These are phyloP conservation scores for Falco punctatus DNA, from an alignment of 2,113 vertebrate genomes.

Conservation along the genomic window DNA sequence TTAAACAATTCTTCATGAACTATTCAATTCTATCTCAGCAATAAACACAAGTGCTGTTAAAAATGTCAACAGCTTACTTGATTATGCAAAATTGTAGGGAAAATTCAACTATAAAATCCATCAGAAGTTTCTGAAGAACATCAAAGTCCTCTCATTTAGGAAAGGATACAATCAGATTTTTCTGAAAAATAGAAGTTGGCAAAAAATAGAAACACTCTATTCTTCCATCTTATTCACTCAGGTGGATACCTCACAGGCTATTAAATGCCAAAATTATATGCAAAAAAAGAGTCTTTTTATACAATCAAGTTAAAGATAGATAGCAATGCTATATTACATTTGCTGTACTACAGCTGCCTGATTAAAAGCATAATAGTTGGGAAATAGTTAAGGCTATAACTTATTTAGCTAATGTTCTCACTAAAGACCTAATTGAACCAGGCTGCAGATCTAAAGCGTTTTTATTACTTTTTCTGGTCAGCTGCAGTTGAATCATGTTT, in stretches of 20 bases:
- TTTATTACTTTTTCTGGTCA: not conserved
- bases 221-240: constrained; percentile 49
- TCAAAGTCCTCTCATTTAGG: constrained; percentile 65
- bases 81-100: constrained; percentile 66
- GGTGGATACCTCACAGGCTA: constrained; percentile 42
- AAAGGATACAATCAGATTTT: constrained; percentile 68
- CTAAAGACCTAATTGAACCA: not conserved
- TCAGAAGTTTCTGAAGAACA: constrained; percentile 67
- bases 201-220: constrained; percentile 56
- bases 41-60: constrained; percentile 64
- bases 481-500: not conserved
- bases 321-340: not conserved
- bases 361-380: not conserved
- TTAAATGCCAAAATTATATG: constrained; percentile 19
- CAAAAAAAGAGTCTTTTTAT: constrained; percentile 14
- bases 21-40: constrained; percentile 39
- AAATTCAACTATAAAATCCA: constrained; percentile 69
- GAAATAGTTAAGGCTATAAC: not conserved
- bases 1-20: constrained; percentile 28
- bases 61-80: constrained; percentile 69
- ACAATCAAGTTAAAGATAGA: not conserved
- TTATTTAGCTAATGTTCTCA: not conserved
- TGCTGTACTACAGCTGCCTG: not conserved
- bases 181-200: constrained; percentile 70
- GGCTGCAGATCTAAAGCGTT: not conserved